Evolutionary conservation across 2,888 invertebrate genomes (phyloP).

Genomic region (Dynastes maya): DNA sequence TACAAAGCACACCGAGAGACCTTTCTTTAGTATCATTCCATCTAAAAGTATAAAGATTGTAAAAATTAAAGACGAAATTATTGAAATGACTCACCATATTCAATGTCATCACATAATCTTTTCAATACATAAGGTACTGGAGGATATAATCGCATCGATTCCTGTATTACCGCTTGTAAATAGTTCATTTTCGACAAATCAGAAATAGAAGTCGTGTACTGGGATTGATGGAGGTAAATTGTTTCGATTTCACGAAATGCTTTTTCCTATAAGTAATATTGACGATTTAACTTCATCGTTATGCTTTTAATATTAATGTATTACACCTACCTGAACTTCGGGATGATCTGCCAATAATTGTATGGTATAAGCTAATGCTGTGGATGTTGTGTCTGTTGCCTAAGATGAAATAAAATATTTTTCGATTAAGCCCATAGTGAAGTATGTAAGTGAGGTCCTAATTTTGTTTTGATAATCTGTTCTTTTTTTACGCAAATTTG

Average conservation of each 20-base stretch:
- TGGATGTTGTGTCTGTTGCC: conserved; percentile 22
- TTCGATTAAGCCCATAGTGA: too few species aligned
- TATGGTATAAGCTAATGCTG: conserved; percentile 30
- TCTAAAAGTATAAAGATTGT: conserved; percentile 2
- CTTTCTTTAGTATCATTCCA: conserved; percentile 24
- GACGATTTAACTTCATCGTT: not conserved
- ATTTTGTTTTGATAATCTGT: too few species aligned
- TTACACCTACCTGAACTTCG: conserved; percentile 22
- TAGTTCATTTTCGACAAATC: conserved; percentile 14
- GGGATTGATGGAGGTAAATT: not conserved
- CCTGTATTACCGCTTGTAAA: conserved; percentile 18
- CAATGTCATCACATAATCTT: not conserved
- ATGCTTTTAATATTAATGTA: not conserved
- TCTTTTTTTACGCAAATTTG: too few species aligned
- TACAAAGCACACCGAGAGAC: not conserved
- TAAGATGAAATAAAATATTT: conserved; percentile 22
- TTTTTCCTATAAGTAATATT: conserved; percentile 21
- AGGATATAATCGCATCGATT: conserved; percentile 18
- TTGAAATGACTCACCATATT: not conserved
- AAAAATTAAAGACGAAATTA: not conserved
- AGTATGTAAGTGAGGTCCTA: too few species aligned
- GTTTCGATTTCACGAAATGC: not conserved
- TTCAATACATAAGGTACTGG: conserved; percentile 1
- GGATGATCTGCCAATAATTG: conserved; percentile 37
- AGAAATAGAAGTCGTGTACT: not conserved